A percentile compares a stretch with the other conserved stretches of the same genome.
Conservation (phyloP, 2,888 invertebrate genomes). For the Epistrophe grossulariae region DNA sequence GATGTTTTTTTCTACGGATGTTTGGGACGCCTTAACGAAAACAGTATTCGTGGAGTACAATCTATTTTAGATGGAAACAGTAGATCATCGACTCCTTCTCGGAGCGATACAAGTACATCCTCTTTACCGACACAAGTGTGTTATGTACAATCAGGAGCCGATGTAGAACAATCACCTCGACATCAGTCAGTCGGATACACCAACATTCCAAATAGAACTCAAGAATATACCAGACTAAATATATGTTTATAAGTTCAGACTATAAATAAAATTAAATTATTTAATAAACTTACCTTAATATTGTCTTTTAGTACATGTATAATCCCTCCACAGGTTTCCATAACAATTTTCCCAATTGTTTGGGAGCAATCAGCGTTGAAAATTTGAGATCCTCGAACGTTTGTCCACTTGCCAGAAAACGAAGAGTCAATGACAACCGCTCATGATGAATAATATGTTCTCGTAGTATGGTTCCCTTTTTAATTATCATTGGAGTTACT, state of each 20-base stretch:
- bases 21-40: slow-evolving; percentile 3
- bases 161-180: background rate
- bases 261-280: background rate
- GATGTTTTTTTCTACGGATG: too few relatives aligned
- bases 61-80: background rate
- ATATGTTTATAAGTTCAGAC: background rate
- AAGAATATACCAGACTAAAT: too few relatives aligned
- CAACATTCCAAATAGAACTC: too few relatives aligned
- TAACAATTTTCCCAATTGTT: background rate
- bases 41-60: background rate
- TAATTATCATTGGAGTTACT: slow-evolving; percentile 5
- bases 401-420: slow-evolving; percentile 25
- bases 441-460: slow-evolving; percentile 11
- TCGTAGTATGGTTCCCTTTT: too few relatives aligned
- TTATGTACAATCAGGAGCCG: background rate
- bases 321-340: background rate
- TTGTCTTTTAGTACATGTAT: too few relatives aligned
- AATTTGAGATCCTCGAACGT: slow-evolving; percentile 12
- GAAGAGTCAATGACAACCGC: background rate
- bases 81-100: background rate
- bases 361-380: slow-evolving; percentile 3
- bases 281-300: background rate
- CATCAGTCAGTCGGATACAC: too few relatives aligned
- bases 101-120: too few relatives aligned
- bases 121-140: background rate